Conservation (phyloP, 2,888 invertebrate genomes). For the Tipula unca region DNA sequence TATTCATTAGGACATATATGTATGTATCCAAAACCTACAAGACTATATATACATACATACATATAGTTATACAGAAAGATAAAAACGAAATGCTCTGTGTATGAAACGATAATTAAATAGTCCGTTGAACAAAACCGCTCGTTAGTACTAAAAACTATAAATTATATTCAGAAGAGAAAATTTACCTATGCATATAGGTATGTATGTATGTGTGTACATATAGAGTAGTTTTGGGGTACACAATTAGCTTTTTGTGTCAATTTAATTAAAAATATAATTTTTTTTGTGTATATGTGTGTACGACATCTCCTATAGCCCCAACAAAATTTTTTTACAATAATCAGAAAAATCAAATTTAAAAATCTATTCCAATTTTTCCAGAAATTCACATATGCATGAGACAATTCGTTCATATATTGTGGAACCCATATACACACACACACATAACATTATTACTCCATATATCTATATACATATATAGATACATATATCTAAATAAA, state of each 20-base stretch:
- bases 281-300: neutral
- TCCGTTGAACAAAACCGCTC: conserved; percentile 14
- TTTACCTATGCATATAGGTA: neutral
- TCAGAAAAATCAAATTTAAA: neutral
- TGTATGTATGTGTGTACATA: too few relatives aligned
- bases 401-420: neutral
- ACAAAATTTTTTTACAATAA: neutral
- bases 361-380: neutral
- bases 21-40: neutral
- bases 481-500: neutral
- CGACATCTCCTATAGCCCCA: neutral
- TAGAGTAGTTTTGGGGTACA: neutral
- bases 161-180: neutral
- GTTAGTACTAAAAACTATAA: neutral
- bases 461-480: too few relatives aligned
- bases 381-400: neutral
- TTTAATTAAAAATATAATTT: neutral
- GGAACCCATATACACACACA: neutral
- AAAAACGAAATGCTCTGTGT: neutral
- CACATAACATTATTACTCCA: neutral
- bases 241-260: neutral
- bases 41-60: neutral
- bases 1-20: neutral
- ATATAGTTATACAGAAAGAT: neutral
- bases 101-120: conserved; percentile 3